Conservation (phyloP, 2,888 invertebrate genomes). For the Phyllotreta striolata region DNA sequence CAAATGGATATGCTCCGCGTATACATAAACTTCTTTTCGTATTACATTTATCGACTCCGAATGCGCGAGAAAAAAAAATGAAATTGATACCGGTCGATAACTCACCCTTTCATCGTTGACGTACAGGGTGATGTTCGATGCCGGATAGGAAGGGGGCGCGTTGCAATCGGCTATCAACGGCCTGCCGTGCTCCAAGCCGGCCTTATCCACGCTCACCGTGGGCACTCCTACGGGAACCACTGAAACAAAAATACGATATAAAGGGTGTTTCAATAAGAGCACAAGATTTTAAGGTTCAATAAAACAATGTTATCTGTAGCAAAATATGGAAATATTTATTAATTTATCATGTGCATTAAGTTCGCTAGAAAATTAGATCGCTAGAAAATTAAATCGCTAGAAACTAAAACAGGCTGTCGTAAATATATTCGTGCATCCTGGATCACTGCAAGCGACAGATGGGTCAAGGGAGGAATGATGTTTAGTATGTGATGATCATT, state of each 20-base stretch:
- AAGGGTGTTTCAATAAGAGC: background rate
- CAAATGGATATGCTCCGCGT: background rate
- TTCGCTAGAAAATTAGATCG: no score
- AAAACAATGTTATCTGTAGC: no score
- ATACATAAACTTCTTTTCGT: constrained; percentile 1
- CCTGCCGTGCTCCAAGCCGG: constrained; percentile 67
- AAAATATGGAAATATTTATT: no score
- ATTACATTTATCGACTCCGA: background rate
- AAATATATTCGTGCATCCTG: no score
- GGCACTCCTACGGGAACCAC: constrained; percentile 69
- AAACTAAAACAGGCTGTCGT: no score
- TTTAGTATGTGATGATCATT: no score
- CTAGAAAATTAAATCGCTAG: no score
- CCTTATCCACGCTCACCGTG: constrained; percentile 66
- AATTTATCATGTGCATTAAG: no score
- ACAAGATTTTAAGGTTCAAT: no score
- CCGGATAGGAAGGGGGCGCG: constrained; percentile 69
- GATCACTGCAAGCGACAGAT: no score
- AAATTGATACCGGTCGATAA: background rate
- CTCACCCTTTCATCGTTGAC: constrained; percentile 69
- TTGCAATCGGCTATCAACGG: constrained; percentile 69
- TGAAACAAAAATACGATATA: constrained; percentile 51
- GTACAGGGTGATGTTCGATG: constrained; percentile 71
- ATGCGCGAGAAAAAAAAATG: background rate
- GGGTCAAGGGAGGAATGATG: no score